Conservation (phyloP, 2,113 vertebrate species). For the Phainopepla nitens region DNA sequence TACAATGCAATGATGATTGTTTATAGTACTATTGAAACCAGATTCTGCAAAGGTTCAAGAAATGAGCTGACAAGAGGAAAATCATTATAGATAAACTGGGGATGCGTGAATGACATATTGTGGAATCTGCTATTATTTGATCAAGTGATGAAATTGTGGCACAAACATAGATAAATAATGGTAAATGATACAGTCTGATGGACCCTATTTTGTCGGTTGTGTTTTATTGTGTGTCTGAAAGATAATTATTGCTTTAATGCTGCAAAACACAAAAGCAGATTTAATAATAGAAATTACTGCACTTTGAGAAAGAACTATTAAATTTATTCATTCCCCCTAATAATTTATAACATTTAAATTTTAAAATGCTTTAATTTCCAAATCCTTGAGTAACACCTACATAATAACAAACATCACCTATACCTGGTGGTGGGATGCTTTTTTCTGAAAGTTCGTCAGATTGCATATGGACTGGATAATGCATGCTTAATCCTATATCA, state of each 20-base stretch:
- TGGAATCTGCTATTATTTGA: conserved; percentile 78
- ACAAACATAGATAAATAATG: conserved; percentile 65
- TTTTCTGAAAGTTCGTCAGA: background rate
- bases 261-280: conserved; percentile 5
- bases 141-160: conserved; percentile 74
- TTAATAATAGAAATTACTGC: background rate
- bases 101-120: conserved; percentile 74
- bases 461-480: background rate
- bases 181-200: conserved; percentile 21
- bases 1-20: conserved; percentile 94
- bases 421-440: background rate
- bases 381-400: background rate
- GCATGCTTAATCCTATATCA: background rate
- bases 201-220: conserved; percentile 28
- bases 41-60: conserved; percentile 81
- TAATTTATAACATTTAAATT: conserved; percentile 9
- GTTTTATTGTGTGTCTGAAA: background rate
- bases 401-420: background rate
- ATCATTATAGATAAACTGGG: conserved; percentile 84
- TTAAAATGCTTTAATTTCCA: background rate
- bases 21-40: conserved; percentile 88
- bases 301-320: background rate
- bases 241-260: background rate
- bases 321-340: background rate
- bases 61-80: conserved; percentile 85